These are phyloP conservation scores for Vidua macroura DNA, from an alignment of 2,113 vertebrate genomes.

Conservation along the genomic window DNA sequence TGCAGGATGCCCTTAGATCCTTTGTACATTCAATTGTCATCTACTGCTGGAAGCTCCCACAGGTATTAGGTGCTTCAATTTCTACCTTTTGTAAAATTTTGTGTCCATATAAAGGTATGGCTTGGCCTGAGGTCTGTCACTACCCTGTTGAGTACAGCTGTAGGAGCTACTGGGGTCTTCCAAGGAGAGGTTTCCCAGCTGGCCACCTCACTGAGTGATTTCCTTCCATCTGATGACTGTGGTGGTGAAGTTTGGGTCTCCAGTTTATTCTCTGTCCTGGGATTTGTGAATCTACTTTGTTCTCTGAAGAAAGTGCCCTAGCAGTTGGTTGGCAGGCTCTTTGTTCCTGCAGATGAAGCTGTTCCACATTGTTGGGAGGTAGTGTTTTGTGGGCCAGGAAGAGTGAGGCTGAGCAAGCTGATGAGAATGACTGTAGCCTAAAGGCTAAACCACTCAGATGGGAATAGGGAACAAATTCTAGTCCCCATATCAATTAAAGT, in stretches of 20 bases:
- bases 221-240: background rate
- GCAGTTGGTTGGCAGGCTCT: background rate
- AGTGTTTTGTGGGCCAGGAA: background rate
- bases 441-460: background rate
- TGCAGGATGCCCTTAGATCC: background rate
- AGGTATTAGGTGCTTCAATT: rapidly evolving
- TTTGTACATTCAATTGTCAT: background rate
- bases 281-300: background rate
- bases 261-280: background rate
- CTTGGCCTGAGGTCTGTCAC: background rate
- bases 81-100: background rate
- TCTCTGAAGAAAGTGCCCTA: background rate
- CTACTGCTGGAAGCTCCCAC: background rate
- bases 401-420: background rate
- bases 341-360: background rate
- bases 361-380: background rate
- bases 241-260: background rate
- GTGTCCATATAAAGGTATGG: background rate
- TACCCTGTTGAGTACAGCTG: background rate
- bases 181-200: background rate
- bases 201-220: background rate
- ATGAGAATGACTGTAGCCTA: background rate
- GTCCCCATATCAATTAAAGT: background rate
- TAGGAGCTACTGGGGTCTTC: background rate
- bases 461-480: background rate